These are phyloP conservation scores for Eledona agricola DNA, from an alignment of 2,888 invertebrate genomes.

Conservation along the genomic window DNA sequence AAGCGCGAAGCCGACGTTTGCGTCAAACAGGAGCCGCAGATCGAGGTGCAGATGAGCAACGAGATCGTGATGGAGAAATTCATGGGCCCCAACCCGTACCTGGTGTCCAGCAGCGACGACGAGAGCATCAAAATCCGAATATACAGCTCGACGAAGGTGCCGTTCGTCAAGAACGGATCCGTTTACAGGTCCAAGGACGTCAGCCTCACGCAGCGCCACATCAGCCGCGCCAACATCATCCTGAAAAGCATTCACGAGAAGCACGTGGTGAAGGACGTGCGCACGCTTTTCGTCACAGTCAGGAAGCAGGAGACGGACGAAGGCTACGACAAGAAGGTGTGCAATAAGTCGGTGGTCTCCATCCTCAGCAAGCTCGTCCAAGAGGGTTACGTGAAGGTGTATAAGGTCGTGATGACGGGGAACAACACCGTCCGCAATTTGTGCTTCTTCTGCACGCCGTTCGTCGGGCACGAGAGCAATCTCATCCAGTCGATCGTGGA, in stretches of 20 bases:
- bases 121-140: slow-evolving; percentile 58
- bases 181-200: slow-evolving; percentile 2
- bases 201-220: slow-evolving; percentile 51
- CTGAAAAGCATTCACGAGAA: slow-evolving; percentile 68
- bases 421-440: slow-evolving; percentile 62
- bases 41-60: slow-evolving; percentile 42
- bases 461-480: slow-evolving; percentile 62
- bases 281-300: slow-evolving; percentile 65
- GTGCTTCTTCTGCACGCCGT: slow-evolving; percentile 67
- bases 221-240: slow-evolving; percentile 70
- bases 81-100: slow-evolving; percentile 51
- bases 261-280: slow-evolving; percentile 68
- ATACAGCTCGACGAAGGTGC: slow-evolving; percentile 53
- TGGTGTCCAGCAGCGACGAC: slow-evolving; percentile 45
- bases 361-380: slow-evolving; percentile 67
- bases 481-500: slow-evolving; percentile 69
- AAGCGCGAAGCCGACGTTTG: slow-evolving; percentile 6
- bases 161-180: neutral
- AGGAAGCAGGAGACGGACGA: slow-evolving; percentile 58
- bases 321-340: slow-evolving; percentile 65
- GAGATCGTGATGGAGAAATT: slow-evolving; percentile 41
- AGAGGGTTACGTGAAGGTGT: slow-evolving; percentile 68
- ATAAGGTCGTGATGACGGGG: slow-evolving; percentile 63
- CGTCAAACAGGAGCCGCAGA: slow-evolving; percentile 22
- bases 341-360: slow-evolving; percentile 72